A percentile compares a stretch with the other conserved stretches of the same genome.
phyloP scores from a whole-genome alignment of 2,113 vertebrate genomes.

The Andinoacara biseriatus region DNA sequence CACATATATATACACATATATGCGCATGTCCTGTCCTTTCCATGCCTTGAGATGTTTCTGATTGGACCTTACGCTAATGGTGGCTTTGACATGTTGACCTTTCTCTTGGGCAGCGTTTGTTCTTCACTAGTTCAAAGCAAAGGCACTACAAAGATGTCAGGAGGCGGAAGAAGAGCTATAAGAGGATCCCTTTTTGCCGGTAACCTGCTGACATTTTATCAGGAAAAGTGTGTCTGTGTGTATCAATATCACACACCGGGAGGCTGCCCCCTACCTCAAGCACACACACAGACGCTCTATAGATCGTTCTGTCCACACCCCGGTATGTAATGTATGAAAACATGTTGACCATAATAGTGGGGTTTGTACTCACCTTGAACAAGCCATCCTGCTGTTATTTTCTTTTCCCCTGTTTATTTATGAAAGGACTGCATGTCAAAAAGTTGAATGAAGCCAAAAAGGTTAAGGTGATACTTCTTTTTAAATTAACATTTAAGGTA shows the following conservation, averaged over 20 bases:
- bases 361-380: conserved; percentile 28
- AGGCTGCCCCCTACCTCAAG: conserved; percentile 10
- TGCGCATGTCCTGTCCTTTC: background rate
- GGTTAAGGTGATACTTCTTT: background rate
- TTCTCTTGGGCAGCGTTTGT: conserved; percentile 33
- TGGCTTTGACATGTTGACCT: conserved; percentile 55
- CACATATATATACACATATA: accelerated
- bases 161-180: background rate
- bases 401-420: background rate
- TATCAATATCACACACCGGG: conserved; percentile 37
- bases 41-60: conserved; percentile 18
- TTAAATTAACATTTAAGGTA: background rate
- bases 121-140: background rate
- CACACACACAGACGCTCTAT: background rate
- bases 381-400: conserved; percentile 19
- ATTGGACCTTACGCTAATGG: background rate
- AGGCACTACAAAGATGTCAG: conserved; percentile 13
- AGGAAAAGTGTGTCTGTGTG: conserved; percentile 35
- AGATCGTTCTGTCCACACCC: conserved; percentile 5
- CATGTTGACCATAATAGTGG: conserved; percentile 31
- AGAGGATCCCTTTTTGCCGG: conserved; percentile 23
- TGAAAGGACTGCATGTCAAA: background rate
- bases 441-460: background rate
- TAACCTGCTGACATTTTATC: conserved; percentile 43
- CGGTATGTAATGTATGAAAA: conserved; percentile 4